Conservation (phyloP, 2,888 invertebrate species). For the Hofmannophila pseudospretella region DNA sequence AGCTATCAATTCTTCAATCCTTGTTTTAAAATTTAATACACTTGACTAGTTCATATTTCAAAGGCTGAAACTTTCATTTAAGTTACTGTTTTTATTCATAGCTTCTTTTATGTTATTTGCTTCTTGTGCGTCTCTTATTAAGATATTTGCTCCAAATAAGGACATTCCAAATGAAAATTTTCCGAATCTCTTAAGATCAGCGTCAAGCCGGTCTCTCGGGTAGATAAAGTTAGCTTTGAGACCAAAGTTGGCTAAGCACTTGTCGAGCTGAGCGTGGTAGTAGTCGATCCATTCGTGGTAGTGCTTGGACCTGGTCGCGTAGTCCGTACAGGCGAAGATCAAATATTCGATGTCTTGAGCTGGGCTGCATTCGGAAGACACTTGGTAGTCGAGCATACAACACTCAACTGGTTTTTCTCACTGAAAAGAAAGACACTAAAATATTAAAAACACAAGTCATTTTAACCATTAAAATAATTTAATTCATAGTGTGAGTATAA, state of each 20-base stretch:
- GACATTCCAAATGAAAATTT: conserved; percentile 19
- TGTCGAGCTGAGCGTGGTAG: too few species aligned
- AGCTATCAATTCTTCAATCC: conserved; percentile 25
- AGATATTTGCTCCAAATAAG: conserved; percentile 17
- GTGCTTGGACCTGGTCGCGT: too few species aligned
- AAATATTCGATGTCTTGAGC: too few species aligned
- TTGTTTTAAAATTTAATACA: conserved; percentile 15
- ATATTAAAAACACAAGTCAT: too few species aligned
- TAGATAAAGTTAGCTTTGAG: too few species aligned
- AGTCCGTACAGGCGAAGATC: background rate
- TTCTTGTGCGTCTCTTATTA: conserved; percentile 24
- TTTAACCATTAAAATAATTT: too few species aligned
- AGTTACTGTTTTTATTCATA: conserved; percentile 5
- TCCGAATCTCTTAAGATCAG: background rate
- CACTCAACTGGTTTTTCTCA: background rate
- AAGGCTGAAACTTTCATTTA: conserved; percentile 3
- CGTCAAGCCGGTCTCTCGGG: too few species aligned
- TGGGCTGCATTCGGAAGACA: too few species aligned
- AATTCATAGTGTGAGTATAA: too few species aligned
- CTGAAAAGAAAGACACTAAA: conserved; percentile 1
- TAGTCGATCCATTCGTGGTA: too few species aligned
- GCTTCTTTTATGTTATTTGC: conserved; percentile 16
- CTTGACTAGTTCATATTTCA: conserved; percentile 13
- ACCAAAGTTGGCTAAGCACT: too few species aligned
- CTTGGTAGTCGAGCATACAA: too few species aligned